Evolutionary conservation across 2,113 vertebrate species (phyloP).

Genomic region (Catharus minimus): DNA sequence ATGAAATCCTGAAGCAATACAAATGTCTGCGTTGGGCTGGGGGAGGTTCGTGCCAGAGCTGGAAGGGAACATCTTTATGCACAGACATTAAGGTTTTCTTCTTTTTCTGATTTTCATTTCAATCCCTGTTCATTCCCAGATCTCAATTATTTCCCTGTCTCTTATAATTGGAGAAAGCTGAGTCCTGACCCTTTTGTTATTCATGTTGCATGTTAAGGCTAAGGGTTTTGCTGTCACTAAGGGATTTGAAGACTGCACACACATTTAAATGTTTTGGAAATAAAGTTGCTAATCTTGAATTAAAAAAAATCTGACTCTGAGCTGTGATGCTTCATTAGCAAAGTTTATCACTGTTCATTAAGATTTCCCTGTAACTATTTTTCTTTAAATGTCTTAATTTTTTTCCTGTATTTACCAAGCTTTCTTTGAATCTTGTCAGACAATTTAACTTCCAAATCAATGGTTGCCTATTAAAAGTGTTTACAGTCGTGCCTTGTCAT

Average conservation of each 20-base stretch:
- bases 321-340: background rate
- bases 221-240: background rate
- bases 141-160: background rate
- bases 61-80: background rate
- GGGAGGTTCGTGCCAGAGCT: background rate
- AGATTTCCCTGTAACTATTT: background rate
- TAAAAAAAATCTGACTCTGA: background rate
- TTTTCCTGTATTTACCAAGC: background rate
- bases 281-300: background rate
- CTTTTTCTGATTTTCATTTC: background rate
- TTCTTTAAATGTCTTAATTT: background rate
- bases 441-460: constrained; percentile 38
- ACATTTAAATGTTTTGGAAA: constrained; percentile 4
- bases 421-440: constrained; percentile 1
- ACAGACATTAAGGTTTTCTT: background rate
- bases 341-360: background rate
- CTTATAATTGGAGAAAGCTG: background rate
- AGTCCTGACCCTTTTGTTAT: background rate
- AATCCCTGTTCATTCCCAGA: background rate
- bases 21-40: rapidly evolving
- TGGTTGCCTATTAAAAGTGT: constrained; percentile 45
- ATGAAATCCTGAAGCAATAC: background rate
- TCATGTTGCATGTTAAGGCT: background rate
- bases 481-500: constrained; percentile 34
- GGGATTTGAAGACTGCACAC: background rate